These are phyloP conservation scores for Neopipo cinnamomea DNA, from an alignment of 2,113 vertebrate genomes.

Conservation along the genomic window DNA sequence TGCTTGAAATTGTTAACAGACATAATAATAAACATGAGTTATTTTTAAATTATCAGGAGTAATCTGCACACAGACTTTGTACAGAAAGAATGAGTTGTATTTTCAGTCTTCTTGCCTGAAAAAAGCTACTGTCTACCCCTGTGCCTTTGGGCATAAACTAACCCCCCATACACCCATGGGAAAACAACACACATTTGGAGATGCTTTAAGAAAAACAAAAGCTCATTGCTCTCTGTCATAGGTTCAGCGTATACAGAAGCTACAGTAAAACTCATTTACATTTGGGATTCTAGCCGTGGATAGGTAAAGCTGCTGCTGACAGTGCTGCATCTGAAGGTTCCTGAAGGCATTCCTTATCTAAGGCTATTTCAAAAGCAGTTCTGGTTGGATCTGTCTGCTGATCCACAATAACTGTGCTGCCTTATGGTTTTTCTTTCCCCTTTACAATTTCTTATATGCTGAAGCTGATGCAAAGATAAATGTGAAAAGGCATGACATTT, in stretches of 20 bases:
- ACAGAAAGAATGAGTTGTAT: background rate
- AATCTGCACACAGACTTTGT: background rate
- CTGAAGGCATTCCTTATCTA: background rate
- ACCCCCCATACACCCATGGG: background rate
- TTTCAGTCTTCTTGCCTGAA: background rate
- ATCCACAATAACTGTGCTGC: background rate
- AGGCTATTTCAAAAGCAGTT: background rate
- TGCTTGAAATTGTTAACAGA: background rate
- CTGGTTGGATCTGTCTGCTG: background rate
- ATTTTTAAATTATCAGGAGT: background rate
- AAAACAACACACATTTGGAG: background rate
- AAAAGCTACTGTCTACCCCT: background rate
- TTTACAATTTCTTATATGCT: background rate
- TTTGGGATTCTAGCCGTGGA: background rate
- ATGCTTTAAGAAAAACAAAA: constrained; percentile 6
- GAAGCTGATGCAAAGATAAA: constrained; percentile 17
- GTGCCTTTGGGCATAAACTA: background rate
- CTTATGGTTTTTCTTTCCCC: background rate
- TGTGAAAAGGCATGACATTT: constrained; percentile 40
- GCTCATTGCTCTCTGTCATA: background rate
- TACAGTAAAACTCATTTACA: background rate
- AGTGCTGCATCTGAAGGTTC: background rate
- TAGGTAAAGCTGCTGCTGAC: background rate
- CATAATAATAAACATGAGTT: background rate
- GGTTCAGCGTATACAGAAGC: background rate